phyloP scores from a whole-genome alignment of 2,797 vertebrate species.

The Liasis olivaceus region DNA sequence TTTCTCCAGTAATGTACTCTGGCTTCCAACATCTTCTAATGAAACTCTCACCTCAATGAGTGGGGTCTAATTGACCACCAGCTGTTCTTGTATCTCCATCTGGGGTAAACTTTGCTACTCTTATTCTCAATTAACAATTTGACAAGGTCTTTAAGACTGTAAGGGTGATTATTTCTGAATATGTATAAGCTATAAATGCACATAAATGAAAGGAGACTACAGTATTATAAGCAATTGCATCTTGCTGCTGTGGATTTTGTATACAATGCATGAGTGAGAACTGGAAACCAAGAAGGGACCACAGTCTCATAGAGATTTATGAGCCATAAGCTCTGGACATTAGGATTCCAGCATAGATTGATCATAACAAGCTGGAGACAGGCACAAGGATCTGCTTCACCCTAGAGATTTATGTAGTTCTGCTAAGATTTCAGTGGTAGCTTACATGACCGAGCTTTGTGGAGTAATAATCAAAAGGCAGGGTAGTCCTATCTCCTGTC shows the following conservation, averaged over 20 bases:
- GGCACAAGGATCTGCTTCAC: background rate
- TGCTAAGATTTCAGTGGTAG: background rate
- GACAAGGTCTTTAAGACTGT: background rate
- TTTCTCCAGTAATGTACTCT: background rate
- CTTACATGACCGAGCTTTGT: background rate
- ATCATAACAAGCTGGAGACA: background rate
- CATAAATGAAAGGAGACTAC: background rate
- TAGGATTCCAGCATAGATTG: background rate
- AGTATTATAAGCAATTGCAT: background rate
- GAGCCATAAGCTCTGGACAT: background rate
- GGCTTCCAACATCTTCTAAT: background rate
- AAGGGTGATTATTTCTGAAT: background rate
- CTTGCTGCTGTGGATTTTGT: too few relatives aligned
- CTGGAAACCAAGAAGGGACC: background rate
- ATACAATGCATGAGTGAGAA: background rate
- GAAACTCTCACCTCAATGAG: background rate
- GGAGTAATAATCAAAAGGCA: background rate
- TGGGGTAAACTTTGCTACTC: background rate
- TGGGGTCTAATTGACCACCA: background rate
- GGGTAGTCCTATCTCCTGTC: background rate
- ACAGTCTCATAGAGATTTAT: background rate
- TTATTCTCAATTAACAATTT: background rate
- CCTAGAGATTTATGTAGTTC: background rate
- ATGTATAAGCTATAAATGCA: background rate
- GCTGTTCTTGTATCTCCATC: background rate